Percentiles rank a stretch among this genome's conserved stretches.
These are phyloP conservation scores for Selene dorsalis DNA, from an alignment of 2,797 vertebrate species.

Conservation along the genomic window DNA sequence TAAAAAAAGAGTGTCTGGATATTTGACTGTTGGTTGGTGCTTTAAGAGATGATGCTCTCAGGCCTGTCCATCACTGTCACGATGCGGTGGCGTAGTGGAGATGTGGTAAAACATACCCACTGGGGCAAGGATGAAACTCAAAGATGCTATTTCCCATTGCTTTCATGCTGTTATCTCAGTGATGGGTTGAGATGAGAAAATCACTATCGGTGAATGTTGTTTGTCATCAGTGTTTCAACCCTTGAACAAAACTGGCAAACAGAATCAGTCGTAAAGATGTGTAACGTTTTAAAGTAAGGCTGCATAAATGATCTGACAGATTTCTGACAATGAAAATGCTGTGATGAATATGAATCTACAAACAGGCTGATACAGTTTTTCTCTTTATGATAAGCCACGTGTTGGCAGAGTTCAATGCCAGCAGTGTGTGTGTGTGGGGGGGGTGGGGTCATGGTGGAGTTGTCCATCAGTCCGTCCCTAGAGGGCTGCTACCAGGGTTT, in stretches of 20 bases:
- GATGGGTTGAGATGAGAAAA: not conserved
- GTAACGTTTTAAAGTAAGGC: not conserved
- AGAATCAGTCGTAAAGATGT: not conserved
- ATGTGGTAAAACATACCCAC: not conserved
- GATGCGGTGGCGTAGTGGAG: not conserved
- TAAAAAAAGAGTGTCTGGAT: not conserved
- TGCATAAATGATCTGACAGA: not conserved
- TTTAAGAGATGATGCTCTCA: slow-evolving; percentile 3
- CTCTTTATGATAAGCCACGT: not conserved
- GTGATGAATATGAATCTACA: not conserved
- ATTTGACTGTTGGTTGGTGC: not conserved
- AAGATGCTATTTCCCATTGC: not conserved
- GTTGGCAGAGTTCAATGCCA: not conserved
- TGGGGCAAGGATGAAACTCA: not conserved
- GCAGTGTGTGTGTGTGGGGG: too few relatives aligned
- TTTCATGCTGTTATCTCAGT: not conserved
- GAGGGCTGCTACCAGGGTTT: not conserved
- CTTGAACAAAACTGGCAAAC: not conserved
- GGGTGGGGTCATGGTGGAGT: not conserved
- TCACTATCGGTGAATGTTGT: too few relatives aligned
- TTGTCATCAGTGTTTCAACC: not conserved
- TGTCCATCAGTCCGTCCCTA: not conserved
- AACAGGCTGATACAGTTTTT: not conserved
- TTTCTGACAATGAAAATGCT: not conserved
- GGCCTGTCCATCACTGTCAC: slow-evolving; percentile 2